Evolutionary conservation across 2,797 vertebrate genomes (phyloP).

Genomic region (Varecia variegata): DNA sequence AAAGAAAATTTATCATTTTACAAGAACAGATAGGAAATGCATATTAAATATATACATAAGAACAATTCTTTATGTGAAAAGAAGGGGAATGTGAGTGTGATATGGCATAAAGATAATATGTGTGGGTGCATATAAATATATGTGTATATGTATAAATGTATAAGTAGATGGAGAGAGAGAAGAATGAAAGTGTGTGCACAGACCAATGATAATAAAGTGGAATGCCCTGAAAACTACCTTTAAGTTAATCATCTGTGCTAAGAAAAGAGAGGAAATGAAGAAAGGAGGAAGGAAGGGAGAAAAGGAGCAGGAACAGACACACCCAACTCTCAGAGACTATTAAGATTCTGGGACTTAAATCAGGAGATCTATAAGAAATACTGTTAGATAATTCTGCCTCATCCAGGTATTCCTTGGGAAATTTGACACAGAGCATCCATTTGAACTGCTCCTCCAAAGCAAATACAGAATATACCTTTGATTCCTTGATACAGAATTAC

Average conservation of each 20-base stretch:
- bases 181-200: neutral
- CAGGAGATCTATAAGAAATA: neutral
- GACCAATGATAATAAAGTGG: neutral
- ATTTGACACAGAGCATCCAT: neutral
- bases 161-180: neutral
- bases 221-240: neutral
- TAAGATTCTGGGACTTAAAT: neutral
- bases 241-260: neutral
- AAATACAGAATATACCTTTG: neutral
- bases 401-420: no score
- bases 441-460: neutral
- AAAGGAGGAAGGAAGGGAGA: fast-evolving
- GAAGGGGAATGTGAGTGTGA: neutral
- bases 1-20: neutral
- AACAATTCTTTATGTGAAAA: neutral
- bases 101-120: neutral
- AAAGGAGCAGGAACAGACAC: neutral
- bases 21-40: neutral
- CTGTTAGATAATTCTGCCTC: neutral
- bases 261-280: neutral
- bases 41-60: neutral
- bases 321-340: neutral
- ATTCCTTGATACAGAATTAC: neutral
- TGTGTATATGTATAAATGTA: no score
- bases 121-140: neutral